phyloP scores from a whole-genome alignment of 2,888 invertebrate genomes.

The Caenorhabditis sp. region DNA sequence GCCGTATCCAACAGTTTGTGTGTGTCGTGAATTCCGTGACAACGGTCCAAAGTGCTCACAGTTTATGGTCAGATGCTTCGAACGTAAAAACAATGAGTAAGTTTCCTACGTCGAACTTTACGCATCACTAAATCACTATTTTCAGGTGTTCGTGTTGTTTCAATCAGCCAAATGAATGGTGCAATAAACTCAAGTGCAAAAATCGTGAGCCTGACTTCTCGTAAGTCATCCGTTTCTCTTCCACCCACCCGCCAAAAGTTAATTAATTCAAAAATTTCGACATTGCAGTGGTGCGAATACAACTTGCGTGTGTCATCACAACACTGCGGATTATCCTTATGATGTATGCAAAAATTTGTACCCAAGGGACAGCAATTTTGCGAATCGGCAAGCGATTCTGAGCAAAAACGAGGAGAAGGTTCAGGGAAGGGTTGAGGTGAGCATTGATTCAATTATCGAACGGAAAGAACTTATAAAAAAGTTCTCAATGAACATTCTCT shows the following conservation, averaged over 20 bases:
- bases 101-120: neutral
- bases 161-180: slow-evolving; percentile 73
- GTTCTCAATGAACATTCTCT: no score
- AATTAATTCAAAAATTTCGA: no score
- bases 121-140: neutral
- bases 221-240: no score
- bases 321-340: slow-evolving; percentile 67
- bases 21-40: slow-evolving; percentile 66
- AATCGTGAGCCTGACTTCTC: slow-evolving; percentile 73
- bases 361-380: slow-evolving; percentile 45
- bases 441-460: neutral
- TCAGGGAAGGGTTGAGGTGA: slow-evolving; percentile 33
- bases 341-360: slow-evolving; percentile 61
- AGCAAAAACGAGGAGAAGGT: slow-evolving; percentile 20
- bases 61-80: slow-evolving; percentile 70
- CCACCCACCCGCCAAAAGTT: no score
- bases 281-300: slow-evolving; percentile 67
- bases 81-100: slow-evolving; percentile 57
- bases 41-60: slow-evolving; percentile 65
- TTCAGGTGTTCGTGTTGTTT: slow-evolving; percentile 75
- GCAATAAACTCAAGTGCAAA: slow-evolving; percentile 72
- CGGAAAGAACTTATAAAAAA: no score
- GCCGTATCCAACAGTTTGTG: slow-evolving; percentile 62
- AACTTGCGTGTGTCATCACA: slow-evolving; percentile 72
- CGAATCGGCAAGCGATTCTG: slow-evolving; percentile 33